Evolutionary conservation across 1,140 invertebrate species (phyloP), one percentile per base, ranked within the genome.

Genomic region (Maconellicoccus hirsutus): DNA sequence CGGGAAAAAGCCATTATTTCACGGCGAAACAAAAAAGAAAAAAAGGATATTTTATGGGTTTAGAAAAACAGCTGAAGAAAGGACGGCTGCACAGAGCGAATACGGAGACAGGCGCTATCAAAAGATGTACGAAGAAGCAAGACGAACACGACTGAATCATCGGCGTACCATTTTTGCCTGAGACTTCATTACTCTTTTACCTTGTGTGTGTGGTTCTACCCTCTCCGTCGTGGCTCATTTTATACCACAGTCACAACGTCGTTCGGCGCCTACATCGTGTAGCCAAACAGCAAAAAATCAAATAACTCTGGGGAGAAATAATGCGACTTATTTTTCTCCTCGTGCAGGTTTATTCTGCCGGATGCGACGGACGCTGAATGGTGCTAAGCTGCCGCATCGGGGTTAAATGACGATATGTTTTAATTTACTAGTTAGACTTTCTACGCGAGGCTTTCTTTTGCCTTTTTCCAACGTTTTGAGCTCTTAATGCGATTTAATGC

Each of bases 1-100:
- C 42, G 42, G 42, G 42, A 52, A 19, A 52, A 52, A 52, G 42
- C 42, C 42, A 52, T 52, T 52, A 52, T 52, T 52, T 52, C 42
- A 52, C 10, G 12, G 10, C 42, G 42, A 52, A 52, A 52, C 42
- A 52, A 52, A 52, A 52, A 16, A 3, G n/a, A 52, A 19, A 52
- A 52, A 52, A 16, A 52, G 42, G n/a, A 19, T 52, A 52, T 52
- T 52, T 52, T 52, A 52, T 52, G 42, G 42, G 42, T 52, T 52
- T 52, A 14, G 42, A 19, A 52, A 19, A 19, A 52, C 42, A 52
- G n/a, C 10, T 14, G 42, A 52, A 16, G n/a, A 52, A 52, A 52
- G n/a, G n/a, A 38, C 33, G 14, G 33, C 33, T 14, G 33, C 14
- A 14, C 33, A 14, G 33, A 38, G 14, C 6, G 14, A 38, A 38